phyloP scores from a whole-genome alignment of 2,113 vertebrate genomes.

The Rallus limicola region DNA sequence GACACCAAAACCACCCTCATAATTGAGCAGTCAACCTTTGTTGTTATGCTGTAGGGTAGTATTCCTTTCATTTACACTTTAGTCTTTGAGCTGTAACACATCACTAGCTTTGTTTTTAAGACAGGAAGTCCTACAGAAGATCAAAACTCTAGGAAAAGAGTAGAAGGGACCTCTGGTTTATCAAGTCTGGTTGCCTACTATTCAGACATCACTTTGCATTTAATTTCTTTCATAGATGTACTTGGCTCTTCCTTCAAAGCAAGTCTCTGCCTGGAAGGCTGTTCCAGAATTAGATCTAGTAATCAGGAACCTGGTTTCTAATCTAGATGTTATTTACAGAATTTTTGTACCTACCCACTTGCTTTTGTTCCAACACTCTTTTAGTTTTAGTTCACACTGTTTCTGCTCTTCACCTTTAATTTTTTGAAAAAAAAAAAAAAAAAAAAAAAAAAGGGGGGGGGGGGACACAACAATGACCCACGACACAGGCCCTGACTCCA shows the following conservation, averaged over 20 bases:
- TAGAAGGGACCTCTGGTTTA: conserved; percentile 8
- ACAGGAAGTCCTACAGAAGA: neutral
- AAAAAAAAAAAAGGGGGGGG: too few species aligned
- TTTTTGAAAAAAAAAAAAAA: neutral
- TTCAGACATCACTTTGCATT: conserved; percentile 22
- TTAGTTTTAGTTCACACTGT: neutral
- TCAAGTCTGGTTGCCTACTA: neutral
- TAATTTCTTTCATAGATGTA: neutral
- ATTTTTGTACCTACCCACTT: neutral
- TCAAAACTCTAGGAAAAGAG: neutral
- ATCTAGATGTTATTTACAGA: conserved; percentile 1
- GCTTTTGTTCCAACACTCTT: neutral
- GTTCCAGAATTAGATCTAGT: neutral
- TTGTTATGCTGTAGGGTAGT: neutral
- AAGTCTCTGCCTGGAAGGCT: neutral
- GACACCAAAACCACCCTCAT: neutral
- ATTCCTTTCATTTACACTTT: neutral
- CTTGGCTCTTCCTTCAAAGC: conserved; percentile 19
- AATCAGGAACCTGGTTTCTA: neutral
- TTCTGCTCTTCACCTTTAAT: neutral
- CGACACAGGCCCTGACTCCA: neutral
- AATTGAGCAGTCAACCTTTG: neutral
- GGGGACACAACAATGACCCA: too few species aligned
- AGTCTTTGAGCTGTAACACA: neutral
- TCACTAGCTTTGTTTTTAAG: too few species aligned